Evolutionary conservation across 2,113 vertebrate genomes (phyloP).

Genomic region (Psittacula cyanocephala): DNA sequence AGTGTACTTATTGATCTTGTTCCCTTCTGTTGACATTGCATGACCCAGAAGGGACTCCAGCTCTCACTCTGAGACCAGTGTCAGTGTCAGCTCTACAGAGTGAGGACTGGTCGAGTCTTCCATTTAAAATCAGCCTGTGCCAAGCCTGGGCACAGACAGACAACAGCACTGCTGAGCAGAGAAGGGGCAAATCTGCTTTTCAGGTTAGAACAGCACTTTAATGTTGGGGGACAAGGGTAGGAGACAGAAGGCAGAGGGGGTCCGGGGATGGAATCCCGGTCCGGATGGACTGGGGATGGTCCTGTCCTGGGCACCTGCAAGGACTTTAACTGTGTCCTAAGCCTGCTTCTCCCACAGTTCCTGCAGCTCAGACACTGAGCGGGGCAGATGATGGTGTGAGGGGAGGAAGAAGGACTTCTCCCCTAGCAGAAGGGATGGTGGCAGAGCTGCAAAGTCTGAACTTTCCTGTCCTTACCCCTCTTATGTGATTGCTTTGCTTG

Average conservation of each 20-base stretch:
- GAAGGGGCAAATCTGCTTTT: slow-evolving; percentile 49
- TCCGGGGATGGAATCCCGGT: not conserved
- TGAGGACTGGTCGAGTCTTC: not conserved
- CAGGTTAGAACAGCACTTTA: slow-evolving; percentile 57
- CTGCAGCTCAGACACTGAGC: not conserved
- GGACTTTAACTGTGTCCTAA: not conserved
- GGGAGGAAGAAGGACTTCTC: not conserved
- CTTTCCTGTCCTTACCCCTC: not conserved
- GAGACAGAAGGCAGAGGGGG: not conserved
- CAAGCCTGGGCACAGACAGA: slow-evolving; percentile 18
- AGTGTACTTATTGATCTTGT: slow-evolving; percentile 10
- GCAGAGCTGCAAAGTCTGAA: not conserved
- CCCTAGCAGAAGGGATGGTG: not conserved
- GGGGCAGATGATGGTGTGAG: not conserved
- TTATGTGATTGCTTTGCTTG: not conserved
- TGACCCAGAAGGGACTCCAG: not conserved
- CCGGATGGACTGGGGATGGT: not conserved
- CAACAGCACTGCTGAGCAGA: slow-evolving; percentile 46
- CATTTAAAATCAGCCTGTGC: slow-evolving; percentile 20
- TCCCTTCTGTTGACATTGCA: not conserved
- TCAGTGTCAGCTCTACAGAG: slow-evolving; percentile 23
- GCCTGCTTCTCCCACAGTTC: not conserved
- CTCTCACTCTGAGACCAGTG: not conserved
- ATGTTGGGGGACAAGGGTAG: slow-evolving; percentile 5
- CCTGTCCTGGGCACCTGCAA: not conserved